Evolutionary conservation across 2,888 invertebrate species (phyloP), one percentile per base, ranked within the genome.

Genomic region (Epicampocera succincta): DNA sequence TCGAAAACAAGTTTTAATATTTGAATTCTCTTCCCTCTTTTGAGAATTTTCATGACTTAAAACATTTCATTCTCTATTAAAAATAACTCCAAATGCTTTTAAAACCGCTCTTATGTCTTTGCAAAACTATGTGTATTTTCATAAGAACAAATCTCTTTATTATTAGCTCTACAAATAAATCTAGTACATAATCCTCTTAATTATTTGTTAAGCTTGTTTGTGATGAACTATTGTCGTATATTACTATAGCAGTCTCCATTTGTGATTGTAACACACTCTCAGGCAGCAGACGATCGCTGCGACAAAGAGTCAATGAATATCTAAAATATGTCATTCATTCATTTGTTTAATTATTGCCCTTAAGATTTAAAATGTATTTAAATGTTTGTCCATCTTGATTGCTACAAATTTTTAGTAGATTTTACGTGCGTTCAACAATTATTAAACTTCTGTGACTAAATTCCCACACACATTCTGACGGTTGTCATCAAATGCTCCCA

Each of bases 351-450:
- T 66, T 50, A 21, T 13, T 33, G 29, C 44, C 60, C 44, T 50
- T 68, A 68, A 68, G 33, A n/a, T n/a, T 52, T 58, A 19, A 56
- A n/a, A 12, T 58, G 44, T 33, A 11, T 65, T 25, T 15, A 42
- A 44, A 6, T 25, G 50, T 58, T 33, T 46, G 15, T 60, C 21
- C 38, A 44, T 11, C 0, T 9, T 19, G 38, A 40, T 46, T 21
- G 15, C 19, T 13, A 38, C n/a, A 44, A 72, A 21, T n/a, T 48
- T 80, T 63, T 73, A 72, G 68, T 66, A 56, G 52, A 80, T 58
- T 74, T 78, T 83, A 78, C 83, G 83, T 83, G 83, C 56, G 29
- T 69, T 73, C 11, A 69, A 76, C 72, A 72, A 81, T 81, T 48
- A 68, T 44, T 40, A 60, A 50, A 38, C 46, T 42, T 40, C 15